Evolutionary conservation across 1,140 invertebrate species (phyloP), one percentile per base, ranked within the genome.

Genomic region (Drosophila asahinai): DNA sequence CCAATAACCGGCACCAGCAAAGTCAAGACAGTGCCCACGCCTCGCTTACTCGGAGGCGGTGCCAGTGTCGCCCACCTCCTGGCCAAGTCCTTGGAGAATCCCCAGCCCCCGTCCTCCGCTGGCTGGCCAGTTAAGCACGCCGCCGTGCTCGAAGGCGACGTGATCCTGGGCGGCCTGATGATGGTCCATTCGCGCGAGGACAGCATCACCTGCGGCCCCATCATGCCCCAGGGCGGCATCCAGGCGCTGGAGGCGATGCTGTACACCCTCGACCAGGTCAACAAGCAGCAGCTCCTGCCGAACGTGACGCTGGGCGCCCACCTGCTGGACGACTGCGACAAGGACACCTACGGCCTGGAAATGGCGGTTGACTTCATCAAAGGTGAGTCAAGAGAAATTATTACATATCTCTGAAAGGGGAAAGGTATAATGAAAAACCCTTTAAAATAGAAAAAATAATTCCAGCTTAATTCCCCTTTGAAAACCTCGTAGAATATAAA

Each of bases 281-380:
- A 99, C 93, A 94, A 94, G 30, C 91, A 92, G 11, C 92, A 94
- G 51, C 93, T 95, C 43, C 93, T 97, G 36, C 96, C 97, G 0
- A 97, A 97, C 33, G 95, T 98, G 19, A 96, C 94, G 42, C 93
- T 99, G 9, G 98, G 98, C 8, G 97, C 97, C 2, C 96, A 98
- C 89, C 96, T 98, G 27, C 94, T 99, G 57, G 98, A 99, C 91
- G 98, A 99, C 93, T 99, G 98, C 93, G 98, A 99, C 93, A 97
- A 98, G 93, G 98, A 99, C 92, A 99, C 98, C 2, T 99, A 98
- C 92, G 98, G 98, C 6, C 93, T 99, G 42, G 98, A 99, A 89
- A 98, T 99, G 96, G 97, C 98, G 8, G 97, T 99, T 8, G 98
- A 99, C 93, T 99, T 99, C 92, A 99, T 99, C 71, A 98, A 99